Evolutionary conservation across 37 sponge, comb jelly and placozoan species (phyloP).

Genomic region (Cladorhizidae sp.): DNA sequence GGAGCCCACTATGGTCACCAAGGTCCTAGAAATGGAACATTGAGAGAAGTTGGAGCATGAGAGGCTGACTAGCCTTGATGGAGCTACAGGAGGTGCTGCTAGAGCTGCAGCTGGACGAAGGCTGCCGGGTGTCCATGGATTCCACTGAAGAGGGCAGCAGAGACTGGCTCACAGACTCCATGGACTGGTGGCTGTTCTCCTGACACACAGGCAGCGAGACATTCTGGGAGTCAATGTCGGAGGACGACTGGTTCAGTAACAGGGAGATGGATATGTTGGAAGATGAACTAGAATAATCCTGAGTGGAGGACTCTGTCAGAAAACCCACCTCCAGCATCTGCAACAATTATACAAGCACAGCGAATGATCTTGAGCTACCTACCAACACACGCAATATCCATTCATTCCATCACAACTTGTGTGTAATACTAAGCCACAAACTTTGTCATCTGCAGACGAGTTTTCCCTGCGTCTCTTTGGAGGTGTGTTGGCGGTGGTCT

Average conservation of each 20-base stretch:
- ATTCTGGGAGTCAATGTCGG: neutral
- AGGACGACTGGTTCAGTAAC: neutral
- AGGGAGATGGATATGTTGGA: neutral
- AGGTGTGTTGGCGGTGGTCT: neutral
- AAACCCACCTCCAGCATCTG: neutral
- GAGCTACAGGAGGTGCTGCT: neutral
- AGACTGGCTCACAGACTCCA: neutral
- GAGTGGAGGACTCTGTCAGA: neutral
- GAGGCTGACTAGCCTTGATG: conserved; percentile 20
- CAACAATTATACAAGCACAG: neutral
- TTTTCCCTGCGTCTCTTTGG: conserved; percentile 1
- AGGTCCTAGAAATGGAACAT: no score
- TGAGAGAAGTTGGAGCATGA: no score
- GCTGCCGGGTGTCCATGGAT: neutral
- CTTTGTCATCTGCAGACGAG: neutral
- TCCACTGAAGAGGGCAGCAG: neutral
- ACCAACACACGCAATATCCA: no score
- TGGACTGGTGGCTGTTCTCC: neutral
- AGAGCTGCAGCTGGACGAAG: neutral
- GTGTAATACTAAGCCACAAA: no score
- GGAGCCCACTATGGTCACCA: no score
- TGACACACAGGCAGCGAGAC: neutral
- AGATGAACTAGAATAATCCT: neutral
- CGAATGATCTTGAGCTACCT: neutral
- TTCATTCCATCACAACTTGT: no score